These are phyloP conservation scores for Ephydatia muelleri DNA, from an alignment of 37 sponge, comb jelly and placozoan genomes.

Conservation along the genomic window DNA sequence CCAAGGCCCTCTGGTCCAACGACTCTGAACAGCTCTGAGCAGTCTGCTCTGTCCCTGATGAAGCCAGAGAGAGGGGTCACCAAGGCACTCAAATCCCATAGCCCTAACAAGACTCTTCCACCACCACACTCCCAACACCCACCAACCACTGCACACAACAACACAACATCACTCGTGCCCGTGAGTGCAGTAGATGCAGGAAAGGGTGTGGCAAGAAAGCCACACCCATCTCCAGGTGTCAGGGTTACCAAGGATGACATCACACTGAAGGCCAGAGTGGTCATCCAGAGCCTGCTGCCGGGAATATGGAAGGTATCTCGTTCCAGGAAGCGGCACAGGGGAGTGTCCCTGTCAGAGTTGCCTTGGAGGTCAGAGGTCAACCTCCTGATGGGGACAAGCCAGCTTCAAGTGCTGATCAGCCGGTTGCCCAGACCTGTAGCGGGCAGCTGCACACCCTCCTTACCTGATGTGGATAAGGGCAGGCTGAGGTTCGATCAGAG, in stretches of 20 bases:
- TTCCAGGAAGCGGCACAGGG: conserved; percentile 55
- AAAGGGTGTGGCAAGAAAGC: conserved; percentile 7
- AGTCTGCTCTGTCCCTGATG: not conserved
- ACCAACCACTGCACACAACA: not conserved
- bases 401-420: conserved; percentile 14
- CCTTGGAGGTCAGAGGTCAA: conserved; percentile 92
- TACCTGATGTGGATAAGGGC: not conserved
- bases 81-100: not conserved
- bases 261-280: conserved; percentile 43
- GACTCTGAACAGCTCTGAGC: not conserved
- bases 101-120: not conserved
- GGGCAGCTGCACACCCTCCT: not conserved
- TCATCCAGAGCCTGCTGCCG: conserved; percentile 46
- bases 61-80: not conserved
- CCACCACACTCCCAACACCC: not conserved
- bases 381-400: conserved; percentile 49
- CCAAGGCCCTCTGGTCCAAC: not conserved
- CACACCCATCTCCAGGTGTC: not conserved
- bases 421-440: conserved; percentile 2
- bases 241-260: conserved; percentile 71
- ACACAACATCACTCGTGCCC: not conserved
- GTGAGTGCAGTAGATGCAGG: not conserved
- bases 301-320: conserved; percentile 32
- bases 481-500: conserved; percentile 28
- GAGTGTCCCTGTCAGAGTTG: conserved; percentile 68